Evolutionary conservation across 1,140 invertebrate genomes (phyloP), one percentile per base, ranked within the genome.

Genomic region (Chironomus striatipennis): DNA sequence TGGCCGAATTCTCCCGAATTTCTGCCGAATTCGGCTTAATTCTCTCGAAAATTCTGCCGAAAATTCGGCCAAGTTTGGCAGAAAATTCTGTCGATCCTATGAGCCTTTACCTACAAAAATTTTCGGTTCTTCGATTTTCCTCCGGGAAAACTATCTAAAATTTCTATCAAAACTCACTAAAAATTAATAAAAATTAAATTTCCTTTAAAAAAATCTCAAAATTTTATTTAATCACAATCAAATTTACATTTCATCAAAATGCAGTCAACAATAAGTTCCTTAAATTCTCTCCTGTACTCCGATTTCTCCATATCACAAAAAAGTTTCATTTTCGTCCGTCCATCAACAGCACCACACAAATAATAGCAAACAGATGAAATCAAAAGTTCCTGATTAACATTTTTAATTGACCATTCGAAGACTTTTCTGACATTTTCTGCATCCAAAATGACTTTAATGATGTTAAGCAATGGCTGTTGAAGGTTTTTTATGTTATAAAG

Each of bases 361-460:
- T 81, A 82, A 42, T 78, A 82, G 42, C 78, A 80, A 8, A 82
- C 81, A 4, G 80, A 78, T 7, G 79, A 79, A 74, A 81, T 80
- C 0, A 79, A 79, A 1, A 82, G 75, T 74, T 82, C 80, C 0
- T 78, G 76, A 70, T 82, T 81, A 43, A 80, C 80, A 76, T 82
- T 82, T 75, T 80, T 80, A 1, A 82, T 24, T 1, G 80, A 78
- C 80, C 80, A 82, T 70, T 81, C 80, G 7, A 82, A 77, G 21
- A 82, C 75, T 0, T 77, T 77, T 43, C 78, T 74, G 34, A 81
- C 80, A 76, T 78, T 82, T 10, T 76, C 77, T 1, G 77, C 76
- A 73, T 81, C 80, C n/a, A 82, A 73, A 17, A 79, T 76, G 17
- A 76, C 74, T 17, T 82, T 77, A 2, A 82, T 75, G 0, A 80